phyloP scores from a whole-genome alignment of 2,888 invertebrate species.

The Drosophila nr. perissopoda region DNA sequence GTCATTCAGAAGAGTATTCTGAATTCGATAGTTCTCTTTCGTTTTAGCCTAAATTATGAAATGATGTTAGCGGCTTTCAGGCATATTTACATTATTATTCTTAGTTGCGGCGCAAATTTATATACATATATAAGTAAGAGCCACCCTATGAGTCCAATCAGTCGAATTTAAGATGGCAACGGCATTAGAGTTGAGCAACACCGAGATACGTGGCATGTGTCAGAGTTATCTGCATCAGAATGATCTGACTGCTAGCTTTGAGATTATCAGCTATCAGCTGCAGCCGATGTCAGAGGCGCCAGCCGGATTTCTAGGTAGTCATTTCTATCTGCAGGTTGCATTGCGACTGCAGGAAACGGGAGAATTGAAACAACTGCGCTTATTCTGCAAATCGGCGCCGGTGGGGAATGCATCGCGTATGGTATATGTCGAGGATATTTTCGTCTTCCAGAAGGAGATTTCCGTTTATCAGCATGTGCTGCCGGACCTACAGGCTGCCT shows the following conservation, averaged over 20 bases:
- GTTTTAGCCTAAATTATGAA: slow-evolving; percentile 2
- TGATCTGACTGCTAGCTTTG: slow-evolving; percentile 40
- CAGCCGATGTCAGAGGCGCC: slow-evolving; percentile 75
- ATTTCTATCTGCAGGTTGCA: slow-evolving; percentile 76
- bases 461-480: slow-evolving; percentile 85
- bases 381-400: slow-evolving; percentile 88
- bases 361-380: slow-evolving; percentile 72
- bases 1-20: slow-evolving; percentile 4
- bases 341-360: slow-evolving; percentile 53
- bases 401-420: slow-evolving; percentile 85
- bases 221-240: slow-evolving; percentile 61
- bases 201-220: slow-evolving; percentile 71
- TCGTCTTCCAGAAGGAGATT: slow-evolving; percentile 86
- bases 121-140: slow-evolving; percentile 49
- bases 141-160: slow-evolving; percentile 23
- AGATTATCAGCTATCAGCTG: slow-evolving; percentile 72
- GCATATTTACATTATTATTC: not conserved
- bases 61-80: slow-evolving; percentile 7
- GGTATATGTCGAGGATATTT: slow-evolving; percentile 85
- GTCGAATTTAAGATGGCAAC: slow-evolving; percentile 62
- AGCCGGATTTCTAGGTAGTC: slow-evolving; percentile 81
- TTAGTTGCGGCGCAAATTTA: slow-evolving; percentile 21
- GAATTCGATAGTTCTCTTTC: not conserved
- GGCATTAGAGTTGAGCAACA: slow-evolving; percentile 55
- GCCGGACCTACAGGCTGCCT: slow-evolving; percentile 82